A percentile compares a stretch with the other conserved stretches of the same genome.
Conservation (phyloP, 2,113 vertebrate genomes). For the Monarcha castaneiventris region DNA sequence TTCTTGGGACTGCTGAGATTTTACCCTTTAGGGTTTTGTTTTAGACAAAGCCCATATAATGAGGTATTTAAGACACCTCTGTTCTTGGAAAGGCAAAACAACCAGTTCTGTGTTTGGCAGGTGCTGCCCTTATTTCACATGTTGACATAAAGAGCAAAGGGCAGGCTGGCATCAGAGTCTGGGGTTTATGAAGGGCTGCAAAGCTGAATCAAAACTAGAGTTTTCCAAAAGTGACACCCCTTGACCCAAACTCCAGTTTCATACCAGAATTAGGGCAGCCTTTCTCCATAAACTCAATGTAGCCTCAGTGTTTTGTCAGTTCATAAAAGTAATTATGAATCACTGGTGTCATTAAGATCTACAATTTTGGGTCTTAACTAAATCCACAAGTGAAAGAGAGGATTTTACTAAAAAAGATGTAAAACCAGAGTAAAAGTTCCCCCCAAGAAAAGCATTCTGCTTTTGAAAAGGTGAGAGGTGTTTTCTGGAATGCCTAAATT, state of each 20-base stretch:
- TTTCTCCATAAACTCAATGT: neutral
- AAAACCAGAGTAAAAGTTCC: neutral
- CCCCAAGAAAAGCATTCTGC: neutral
- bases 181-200: neutral
- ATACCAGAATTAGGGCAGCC: neutral
- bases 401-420: neutral
- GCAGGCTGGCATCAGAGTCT: accelerated
- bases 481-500: neutral
- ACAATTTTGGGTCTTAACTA: neutral
- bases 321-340: neutral
- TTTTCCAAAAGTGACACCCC: neutral
- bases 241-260: neutral
- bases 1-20: neutral
- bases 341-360: neutral
- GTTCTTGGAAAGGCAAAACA: neutral
- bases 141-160: neutral
- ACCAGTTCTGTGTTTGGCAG: neutral
- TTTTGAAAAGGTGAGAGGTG: neutral
- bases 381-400: neutral
- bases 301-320: neutral
- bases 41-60: neutral
- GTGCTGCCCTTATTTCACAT: neutral
- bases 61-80: neutral
- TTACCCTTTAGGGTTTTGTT: neutral
- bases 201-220: neutral